These are phyloP conservation scores for Drosophila takahashii DNA, from an alignment of 1,140 invertebrate genomes.

Conservation along the genomic window DNA sequence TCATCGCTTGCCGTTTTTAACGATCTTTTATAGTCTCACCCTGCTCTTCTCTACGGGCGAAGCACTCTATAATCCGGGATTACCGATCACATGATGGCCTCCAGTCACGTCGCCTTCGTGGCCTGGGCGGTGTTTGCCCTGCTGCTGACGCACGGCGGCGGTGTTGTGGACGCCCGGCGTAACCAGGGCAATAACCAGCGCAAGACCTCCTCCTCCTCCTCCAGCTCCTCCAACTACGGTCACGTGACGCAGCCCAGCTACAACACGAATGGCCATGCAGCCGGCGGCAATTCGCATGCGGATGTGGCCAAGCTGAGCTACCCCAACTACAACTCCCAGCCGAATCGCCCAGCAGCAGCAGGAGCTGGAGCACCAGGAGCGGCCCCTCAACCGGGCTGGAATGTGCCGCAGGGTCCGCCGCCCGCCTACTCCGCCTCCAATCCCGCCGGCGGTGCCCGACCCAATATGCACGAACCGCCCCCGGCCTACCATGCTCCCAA, in stretches of 20 bases:
- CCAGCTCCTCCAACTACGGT: constrained; percentile 76
- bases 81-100: constrained; percentile 26
- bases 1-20: constrained; percentile 2
- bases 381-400: constrained; percentile 65
- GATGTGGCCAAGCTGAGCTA: constrained; percentile 80
- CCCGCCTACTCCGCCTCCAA: constrained; percentile 76
- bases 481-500: constrained; percentile 72
- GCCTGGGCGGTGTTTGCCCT: constrained; percentile 44
- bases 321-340: constrained; percentile 77
- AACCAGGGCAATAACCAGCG: constrained; percentile 65
- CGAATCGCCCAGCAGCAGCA: constrained; percentile 59
- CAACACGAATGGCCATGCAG: constrained; percentile 44
- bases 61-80: constrained; percentile 19
- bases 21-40: not conserved
- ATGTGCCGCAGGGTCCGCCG: constrained; percentile 75
- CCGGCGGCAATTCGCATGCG: constrained; percentile 65
- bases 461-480: constrained; percentile 72
- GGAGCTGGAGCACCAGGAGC: not conserved
- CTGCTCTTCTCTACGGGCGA: not conserved
- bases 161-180: constrained; percentile 70
- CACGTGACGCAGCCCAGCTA: constrained; percentile 76
- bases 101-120: constrained; percentile 47
- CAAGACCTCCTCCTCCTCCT: constrained; percentile 51
- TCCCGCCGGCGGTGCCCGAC: constrained; percentile 58
- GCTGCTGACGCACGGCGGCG: constrained; percentile 54